Evolutionary conservation across 2,797 vertebrate genomes (phyloP).

Genomic region (Crenuchus spilurus): DNA sequence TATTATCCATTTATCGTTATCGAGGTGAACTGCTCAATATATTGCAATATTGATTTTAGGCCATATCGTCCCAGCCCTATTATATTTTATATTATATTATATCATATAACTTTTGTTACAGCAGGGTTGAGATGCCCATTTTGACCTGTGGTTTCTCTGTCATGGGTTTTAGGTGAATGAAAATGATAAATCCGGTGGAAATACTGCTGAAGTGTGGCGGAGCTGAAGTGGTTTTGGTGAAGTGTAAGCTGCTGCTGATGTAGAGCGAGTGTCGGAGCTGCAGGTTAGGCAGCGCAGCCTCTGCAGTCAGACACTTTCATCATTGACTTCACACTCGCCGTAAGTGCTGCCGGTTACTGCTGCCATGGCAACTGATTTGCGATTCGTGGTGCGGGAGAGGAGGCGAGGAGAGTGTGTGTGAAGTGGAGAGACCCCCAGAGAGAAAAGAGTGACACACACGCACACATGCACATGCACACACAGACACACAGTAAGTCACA

Average conservation of each 20-base stretch:
- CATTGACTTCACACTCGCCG: constrained; percentile 72
- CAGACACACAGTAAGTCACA: constrained; percentile 27
- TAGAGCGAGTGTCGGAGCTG: constrained; percentile 47
- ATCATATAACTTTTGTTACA: constrained; percentile 11
- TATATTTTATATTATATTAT: too few relatives aligned
- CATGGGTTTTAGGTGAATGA: neutral
- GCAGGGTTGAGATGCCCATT: too few relatives aligned
- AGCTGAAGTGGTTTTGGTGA: neutral
- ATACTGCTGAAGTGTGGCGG: neutral
- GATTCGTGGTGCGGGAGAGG: constrained; percentile 58
- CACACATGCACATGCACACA: constrained; percentile 36
- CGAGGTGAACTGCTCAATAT: too few relatives aligned
- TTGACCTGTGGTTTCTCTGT: too few relatives aligned
- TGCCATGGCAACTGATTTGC: constrained; percentile 82
- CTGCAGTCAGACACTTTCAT: constrained; percentile 67
- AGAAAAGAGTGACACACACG: constrained; percentile 28
- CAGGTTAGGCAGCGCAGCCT: constrained; percentile 56
- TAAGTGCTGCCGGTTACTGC: constrained; percentile 79
- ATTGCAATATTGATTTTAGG: too few relatives aligned
- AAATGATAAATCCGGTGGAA: neutral
- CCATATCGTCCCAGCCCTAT: too few relatives aligned
- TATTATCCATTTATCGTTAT: too few relatives aligned
- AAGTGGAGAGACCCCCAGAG: constrained; percentile 44
- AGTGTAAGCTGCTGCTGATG: neutral
- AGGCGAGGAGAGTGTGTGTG: constrained; percentile 31